Conservation (phyloP, 1,140 invertebrate species). For the Diplogasteroides magnus region DNA sequence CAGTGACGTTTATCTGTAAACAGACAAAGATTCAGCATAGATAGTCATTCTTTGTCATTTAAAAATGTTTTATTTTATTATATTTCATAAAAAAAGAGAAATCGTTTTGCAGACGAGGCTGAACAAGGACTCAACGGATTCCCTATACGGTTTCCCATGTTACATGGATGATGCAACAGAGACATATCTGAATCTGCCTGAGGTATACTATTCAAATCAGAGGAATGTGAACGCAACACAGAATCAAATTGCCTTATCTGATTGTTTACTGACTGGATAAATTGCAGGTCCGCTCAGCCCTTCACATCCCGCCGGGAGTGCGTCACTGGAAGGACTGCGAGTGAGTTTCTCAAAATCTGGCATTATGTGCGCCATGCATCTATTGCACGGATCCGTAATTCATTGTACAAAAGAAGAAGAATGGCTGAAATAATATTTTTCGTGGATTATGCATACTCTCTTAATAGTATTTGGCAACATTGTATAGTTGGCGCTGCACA, state of each 20-base stretch:
- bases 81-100: not conserved
- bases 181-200: constrained; percentile 21
- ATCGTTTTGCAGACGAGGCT: constrained; percentile 41
- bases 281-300: constrained; percentile 51
- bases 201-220: not conserved
- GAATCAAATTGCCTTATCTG: not conserved
- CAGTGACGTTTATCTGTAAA: too few species aligned
- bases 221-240: not conserved
- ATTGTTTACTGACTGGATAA: constrained; percentile 37
- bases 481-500: too few species aligned
- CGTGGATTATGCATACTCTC: constrained; percentile 8
- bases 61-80: too few species aligned
- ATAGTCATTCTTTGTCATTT: too few species aligned
- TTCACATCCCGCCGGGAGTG: constrained; percentile 56
- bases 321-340: constrained; percentile 43
- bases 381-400: too few species aligned
- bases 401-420: too few species aligned
- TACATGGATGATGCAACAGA: constrained; percentile 24
- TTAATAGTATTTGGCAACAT: not conserved
- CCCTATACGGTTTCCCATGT: constrained; percentile 28
- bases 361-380: too few species aligned
- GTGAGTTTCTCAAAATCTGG: constrained; percentile 21
- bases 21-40: too few species aligned
- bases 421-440: too few species aligned
- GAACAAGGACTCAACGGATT: constrained; percentile 40